phyloP scores from a whole-genome alignment of 2,888 invertebrate species.

The Tricholauxania praeusta region DNA sequence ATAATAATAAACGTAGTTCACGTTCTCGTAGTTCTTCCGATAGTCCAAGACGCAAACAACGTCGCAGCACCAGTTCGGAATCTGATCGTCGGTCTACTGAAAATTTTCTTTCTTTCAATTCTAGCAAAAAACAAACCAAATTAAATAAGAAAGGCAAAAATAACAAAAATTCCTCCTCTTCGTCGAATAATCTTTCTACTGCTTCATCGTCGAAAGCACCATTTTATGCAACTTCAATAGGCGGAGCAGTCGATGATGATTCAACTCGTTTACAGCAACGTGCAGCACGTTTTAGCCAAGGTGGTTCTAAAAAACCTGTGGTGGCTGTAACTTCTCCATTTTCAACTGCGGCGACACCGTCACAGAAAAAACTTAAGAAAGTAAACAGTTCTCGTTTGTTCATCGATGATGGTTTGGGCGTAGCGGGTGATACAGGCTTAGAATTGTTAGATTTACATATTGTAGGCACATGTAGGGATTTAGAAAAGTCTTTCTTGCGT shows the following conservation, averaged over 20 bases:
- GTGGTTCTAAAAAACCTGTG: constrained; percentile 55
- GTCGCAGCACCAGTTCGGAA: constrained; percentile 62
- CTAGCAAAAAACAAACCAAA: constrained; percentile 64
- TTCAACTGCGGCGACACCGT: constrained; percentile 29
- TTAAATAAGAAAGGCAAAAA: constrained; percentile 64
- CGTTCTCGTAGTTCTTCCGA: constrained; percentile 63
- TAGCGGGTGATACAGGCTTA: constrained; percentile 76
- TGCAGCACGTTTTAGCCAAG: constrained; percentile 83
- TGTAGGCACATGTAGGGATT: constrained; percentile 92
- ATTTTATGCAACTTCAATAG: constrained; percentile 77
- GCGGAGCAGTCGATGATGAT: constrained; percentile 78
- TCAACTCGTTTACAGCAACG: constrained; percentile 86
- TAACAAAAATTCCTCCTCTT: constrained; percentile 32
- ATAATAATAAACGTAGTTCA: constrained; percentile 56
- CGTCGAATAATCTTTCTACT: constrained; percentile 53
- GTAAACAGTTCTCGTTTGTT: constrained; percentile 54
- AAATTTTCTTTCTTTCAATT: constrained; percentile 60
- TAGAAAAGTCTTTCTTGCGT: constrained; percentile 96
- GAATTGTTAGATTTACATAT: constrained; percentile 91
- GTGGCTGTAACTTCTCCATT: constrained; percentile 61
- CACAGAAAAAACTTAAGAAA: constrained; percentile 44
- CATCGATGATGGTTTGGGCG: constrained; percentile 70
- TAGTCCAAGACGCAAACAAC: constrained; percentile 70
- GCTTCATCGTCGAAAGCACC: constrained; percentile 59
- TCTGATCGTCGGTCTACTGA: constrained; percentile 67